Evolutionary conservation across 1,140 invertebrate species (phyloP), one percentile per base, ranked within the genome.

Genomic region (Chrysopa pallens): DNA sequence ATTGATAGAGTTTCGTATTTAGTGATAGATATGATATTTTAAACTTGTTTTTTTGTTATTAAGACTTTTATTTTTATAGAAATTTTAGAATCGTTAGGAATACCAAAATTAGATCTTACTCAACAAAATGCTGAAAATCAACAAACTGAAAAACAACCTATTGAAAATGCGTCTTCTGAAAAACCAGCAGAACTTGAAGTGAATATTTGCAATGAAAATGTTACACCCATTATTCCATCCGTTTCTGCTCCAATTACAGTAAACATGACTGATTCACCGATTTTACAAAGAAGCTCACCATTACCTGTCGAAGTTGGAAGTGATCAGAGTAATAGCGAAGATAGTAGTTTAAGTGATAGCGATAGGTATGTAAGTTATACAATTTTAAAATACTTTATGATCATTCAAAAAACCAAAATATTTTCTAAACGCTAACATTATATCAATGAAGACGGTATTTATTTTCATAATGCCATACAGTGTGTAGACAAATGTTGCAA

Each of bases 301-400:
- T 35, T 46, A 7, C 29, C 36, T 12, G 31, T 46, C 23, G 42
- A 43, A 9, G 50, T 50, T 15, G 49, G 53, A 39, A 55, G 62
- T 43, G 71, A 74, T 51, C 75, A 78, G 49, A 83, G 78, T 58
- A 78, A 78, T 50, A 81, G 75, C 53, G 81, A 84, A 55, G 81
- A 84, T 54, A 81, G 78, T 51, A 82, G 78, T 53, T 62, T 83
- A 12, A 84, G 79, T 45, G 80, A 84, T 51, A 80, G 79, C 47
- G 80, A 84, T 58, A 33, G 31, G 31, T 33, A 33, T 23, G 17
- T n/a, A n/a, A n/a, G n/a, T n/a, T n/a, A n/a, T n/a, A n/a, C n/a
- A n/a, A n/a, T n/a, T n/a, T n/a, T n/a, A n/a, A n/a, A n/a, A n/a
- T n/a, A n/a, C n/a, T n/a, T n/a, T n/a, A n/a, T n/a, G n/a, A n/a